phyloP scores from a whole-genome alignment of 2,888 invertebrate species.

The Camptogramma bilineatum region DNA sequence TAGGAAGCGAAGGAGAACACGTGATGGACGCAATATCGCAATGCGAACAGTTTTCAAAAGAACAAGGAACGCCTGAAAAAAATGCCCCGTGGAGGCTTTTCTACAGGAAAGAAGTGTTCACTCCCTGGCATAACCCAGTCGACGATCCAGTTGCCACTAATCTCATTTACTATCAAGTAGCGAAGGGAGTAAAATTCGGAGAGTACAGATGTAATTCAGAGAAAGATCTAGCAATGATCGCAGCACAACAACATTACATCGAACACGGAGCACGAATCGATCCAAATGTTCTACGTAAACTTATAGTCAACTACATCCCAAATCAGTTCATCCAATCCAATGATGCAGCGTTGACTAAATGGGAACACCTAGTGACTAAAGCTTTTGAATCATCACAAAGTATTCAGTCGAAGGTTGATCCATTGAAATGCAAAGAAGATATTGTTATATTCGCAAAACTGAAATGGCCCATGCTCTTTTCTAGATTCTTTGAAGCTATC shows the following conservation, averaged over 20 bases:
- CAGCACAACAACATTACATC: slow-evolving; percentile 95
- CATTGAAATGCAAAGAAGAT: slow-evolving; percentile 92
- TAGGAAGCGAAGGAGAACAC: slow-evolving; percentile 95
- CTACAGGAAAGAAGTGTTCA: slow-evolving; percentile 95
- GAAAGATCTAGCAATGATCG: slow-evolving; percentile 94
- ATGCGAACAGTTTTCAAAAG: slow-evolving; percentile 97
- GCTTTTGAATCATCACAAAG: slow-evolving; percentile 90
- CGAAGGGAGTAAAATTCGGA: slow-evolving; percentile 95
- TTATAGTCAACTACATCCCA: slow-evolving; percentile 93
- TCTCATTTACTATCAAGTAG: slow-evolving; percentile 95
- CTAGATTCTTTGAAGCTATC: slow-evolving; percentile 96
- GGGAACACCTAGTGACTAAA: slow-evolving; percentile 90
- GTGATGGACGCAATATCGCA: slow-evolving; percentile 98
- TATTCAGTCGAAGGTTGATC: slow-evolving; percentile 87
- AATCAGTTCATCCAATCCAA: slow-evolving; percentile 88
- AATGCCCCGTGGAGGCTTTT: slow-evolving; percentile 95
- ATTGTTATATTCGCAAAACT: slow-evolving; percentile 95
- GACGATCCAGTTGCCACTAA: slow-evolving; percentile 93
- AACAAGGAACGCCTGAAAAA: slow-evolving; percentile 93
- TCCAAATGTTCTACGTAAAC: slow-evolving; percentile 88
- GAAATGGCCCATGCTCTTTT: slow-evolving; percentile 98
- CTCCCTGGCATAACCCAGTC: slow-evolving; percentile 95
- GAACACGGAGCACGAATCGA: slow-evolving; percentile 90
- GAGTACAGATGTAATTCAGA: slow-evolving; percentile 95
- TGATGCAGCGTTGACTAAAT: slow-evolving; percentile 87